These are phyloP conservation scores for Pseudocheirus occidentalis DNA, from an alignment of 2,797 vertebrate species.

Conservation along the genomic window DNA sequence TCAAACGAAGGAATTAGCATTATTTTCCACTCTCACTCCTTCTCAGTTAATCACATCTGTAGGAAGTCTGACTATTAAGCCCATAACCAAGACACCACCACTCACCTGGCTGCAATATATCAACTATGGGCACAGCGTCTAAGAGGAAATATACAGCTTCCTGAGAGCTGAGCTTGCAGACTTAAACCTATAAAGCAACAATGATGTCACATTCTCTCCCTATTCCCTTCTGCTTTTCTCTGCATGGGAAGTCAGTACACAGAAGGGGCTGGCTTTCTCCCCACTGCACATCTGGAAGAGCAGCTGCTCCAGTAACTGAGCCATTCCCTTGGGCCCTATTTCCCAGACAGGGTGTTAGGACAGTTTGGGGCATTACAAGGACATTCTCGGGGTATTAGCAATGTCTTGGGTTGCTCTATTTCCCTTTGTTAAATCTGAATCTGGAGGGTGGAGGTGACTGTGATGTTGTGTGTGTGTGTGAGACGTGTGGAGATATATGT, in stretches of 20 bases:
- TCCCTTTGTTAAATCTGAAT: not conserved
- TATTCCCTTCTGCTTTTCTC: not conserved
- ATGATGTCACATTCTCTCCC: not conserved
- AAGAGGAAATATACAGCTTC: not conserved
- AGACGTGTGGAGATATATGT: not conserved
- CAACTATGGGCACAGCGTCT: not conserved
- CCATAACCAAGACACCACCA: not conserved
- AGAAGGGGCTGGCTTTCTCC: not conserved
- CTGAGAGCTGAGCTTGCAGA: not conserved
- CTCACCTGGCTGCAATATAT: not conserved
- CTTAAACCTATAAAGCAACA: not conserved
- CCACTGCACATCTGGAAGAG: not conserved
- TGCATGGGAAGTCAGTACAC: not conserved
- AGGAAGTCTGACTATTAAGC: not conserved
- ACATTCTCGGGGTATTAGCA: not conserved
- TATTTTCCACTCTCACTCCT: not conserved
- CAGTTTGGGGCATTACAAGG: slow-evolving; percentile 3
- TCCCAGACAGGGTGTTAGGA: slow-evolving; percentile 5
- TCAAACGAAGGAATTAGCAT: not conserved
- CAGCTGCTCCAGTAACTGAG: not conserved
- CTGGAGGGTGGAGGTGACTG: not conserved
- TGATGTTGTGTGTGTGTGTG: not conserved
- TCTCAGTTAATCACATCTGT: not conserved
- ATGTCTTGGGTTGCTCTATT: not conserved
- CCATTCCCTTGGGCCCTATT: not conserved